Evolutionary conservation across 2,113 vertebrate species (phyloP).

Genomic region (Dendropsophus ebraccatus): DNA sequence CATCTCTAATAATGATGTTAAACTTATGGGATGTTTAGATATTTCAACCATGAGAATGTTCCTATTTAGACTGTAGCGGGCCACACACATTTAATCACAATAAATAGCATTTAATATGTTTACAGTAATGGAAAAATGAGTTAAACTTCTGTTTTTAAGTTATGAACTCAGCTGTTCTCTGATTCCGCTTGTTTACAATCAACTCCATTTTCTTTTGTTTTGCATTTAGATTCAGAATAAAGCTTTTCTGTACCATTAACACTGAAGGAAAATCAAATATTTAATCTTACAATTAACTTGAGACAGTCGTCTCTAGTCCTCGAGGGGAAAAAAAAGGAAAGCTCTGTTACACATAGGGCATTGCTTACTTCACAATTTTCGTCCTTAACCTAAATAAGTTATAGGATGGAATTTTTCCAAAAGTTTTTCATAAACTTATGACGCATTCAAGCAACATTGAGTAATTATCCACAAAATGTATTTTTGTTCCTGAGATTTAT

Average conservation of each 20-base stretch:
- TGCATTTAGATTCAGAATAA: conserved; percentile 65
- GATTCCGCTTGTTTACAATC: conserved; percentile 82
- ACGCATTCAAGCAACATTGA: conserved; percentile 4
- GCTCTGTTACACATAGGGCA: conserved; percentile 7
- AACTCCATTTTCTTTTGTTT: conserved; percentile 83
- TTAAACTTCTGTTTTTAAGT: conserved; percentile 82
- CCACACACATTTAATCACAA: conserved; percentile 85
- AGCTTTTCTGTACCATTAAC: conserved; percentile 38
- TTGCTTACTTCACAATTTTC: conserved; percentile 14
- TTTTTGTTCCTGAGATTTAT: conserved; percentile 1
- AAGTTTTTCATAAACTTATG: conserved; percentile 29
- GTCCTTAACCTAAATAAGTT: conserved; percentile 29
- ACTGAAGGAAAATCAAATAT: conserved; percentile 76
- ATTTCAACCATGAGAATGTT: conserved; percentile 82
- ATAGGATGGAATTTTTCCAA: conserved; percentile 3
- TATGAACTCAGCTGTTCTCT: conserved; percentile 81
- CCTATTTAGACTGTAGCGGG: conserved; percentile 76
- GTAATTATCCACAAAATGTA: conserved; percentile 24
- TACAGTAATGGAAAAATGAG: conserved; percentile 84
- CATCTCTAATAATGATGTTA: conserved; percentile 75
- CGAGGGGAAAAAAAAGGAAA: conserved; percentile 20
- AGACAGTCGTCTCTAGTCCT: conserved; percentile 68
- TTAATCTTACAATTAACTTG: conserved; percentile 79
- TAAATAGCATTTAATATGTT: conserved; percentile 93
- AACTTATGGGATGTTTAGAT: conserved; percentile 77